Conservation (phyloP, 2,888 invertebrate genomes). For the Xestoiulus laeticollis region DNA sequence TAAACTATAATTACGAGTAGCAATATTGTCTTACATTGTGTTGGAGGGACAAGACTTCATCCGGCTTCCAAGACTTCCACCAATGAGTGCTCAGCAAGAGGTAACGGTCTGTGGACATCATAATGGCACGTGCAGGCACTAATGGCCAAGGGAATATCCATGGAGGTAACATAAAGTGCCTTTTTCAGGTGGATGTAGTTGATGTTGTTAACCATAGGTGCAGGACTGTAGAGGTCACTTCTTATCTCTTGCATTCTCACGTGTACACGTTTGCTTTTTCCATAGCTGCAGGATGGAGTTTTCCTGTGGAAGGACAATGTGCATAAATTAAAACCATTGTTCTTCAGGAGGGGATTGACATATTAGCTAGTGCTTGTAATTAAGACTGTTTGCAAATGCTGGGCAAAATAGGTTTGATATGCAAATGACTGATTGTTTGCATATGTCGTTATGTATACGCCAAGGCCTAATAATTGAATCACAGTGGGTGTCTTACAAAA, state of each 20-base stretch:
- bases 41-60: constrained; percentile 36
- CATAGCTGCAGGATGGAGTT: not conserved
- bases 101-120: constrained; percentile 34
- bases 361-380: not conserved
- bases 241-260: not conserved
- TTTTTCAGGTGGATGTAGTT: constrained; percentile 11
- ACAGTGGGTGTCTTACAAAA: too few species aligned
- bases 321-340: constrained; percentile 28
- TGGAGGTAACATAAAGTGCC: not conserved
- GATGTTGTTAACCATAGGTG: not conserved
- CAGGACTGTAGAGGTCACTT: constrained; percentile 4
- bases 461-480: not conserved
- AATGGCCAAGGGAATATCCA: constrained; percentile 27
- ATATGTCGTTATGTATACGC: not conserved
- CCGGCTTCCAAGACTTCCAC: constrained; percentile 42
- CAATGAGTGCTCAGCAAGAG: not conserved
- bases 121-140: constrained; percentile 42
- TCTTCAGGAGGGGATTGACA: not conserved
- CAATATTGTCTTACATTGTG: constrained; percentile 49
- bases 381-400: not conserved
- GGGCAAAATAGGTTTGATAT: not conserved
- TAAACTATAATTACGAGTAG: constrained; percentile 49
- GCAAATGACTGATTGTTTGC: not conserved
- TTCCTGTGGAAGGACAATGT: constrained; percentile 20
- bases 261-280: not conserved